Base-by-base conservation (phyloP, 2,888 invertebrate species). In the Zygogramma bicolorata region DNA sequence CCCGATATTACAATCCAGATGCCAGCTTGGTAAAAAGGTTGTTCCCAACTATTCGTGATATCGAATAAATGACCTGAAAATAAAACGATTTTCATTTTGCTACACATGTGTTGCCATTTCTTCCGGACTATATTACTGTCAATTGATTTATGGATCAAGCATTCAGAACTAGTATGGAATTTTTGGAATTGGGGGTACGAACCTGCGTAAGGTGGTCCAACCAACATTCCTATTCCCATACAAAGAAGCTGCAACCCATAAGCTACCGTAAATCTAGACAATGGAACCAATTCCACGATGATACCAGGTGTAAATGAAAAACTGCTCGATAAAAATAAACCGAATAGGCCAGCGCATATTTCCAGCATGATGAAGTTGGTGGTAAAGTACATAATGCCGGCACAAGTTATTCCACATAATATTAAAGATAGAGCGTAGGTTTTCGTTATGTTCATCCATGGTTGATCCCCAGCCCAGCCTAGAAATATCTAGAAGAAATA, bases 151-250 rank as follows among this genome's bases (percentile, higher is more conserved):
- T n/a, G n/a, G n/a, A n/a, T n/a, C n/a, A n/a, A n/a, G n/a, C n/a
- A n/a, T n/a, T n/a, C n/a, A n/a, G n/a, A n/a, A n/a, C n/a, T n/a
- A n/a, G n/a, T n/a, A n/a, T n/a, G n/a, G n/a, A n/a, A n/a, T n/a
- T n/a, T n/a, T n/a, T n/a, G n/a, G n/a, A n/a, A n/a, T n/a, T n/a
- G n/a, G n/a, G n/a, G n/a, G n/a, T 46, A 46, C 46, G 20, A 20
- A 92, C 98, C 98, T 82, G 96, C 97, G 71, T 97, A 87, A 0
- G 97, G 97, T 5, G 98, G 98, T 65, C 98, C 98, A 73, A 95
- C 89, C 57, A 98, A 89, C 88, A 97, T 97, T 4, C 97, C 97
- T 74, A 98, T 92, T 7, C 98, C 98, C 87, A 98, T 97, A 75
- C 96, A 94, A 69, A 98, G 88, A 79, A 97, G 88, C 78, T 95